A percentile compares a stretch with the other conserved stretches of the same genome.
These are phyloP conservation scores for Bombylius discolor DNA, from an alignment of 2,888 invertebrate genomes.

Conservation along the genomic window DNA sequence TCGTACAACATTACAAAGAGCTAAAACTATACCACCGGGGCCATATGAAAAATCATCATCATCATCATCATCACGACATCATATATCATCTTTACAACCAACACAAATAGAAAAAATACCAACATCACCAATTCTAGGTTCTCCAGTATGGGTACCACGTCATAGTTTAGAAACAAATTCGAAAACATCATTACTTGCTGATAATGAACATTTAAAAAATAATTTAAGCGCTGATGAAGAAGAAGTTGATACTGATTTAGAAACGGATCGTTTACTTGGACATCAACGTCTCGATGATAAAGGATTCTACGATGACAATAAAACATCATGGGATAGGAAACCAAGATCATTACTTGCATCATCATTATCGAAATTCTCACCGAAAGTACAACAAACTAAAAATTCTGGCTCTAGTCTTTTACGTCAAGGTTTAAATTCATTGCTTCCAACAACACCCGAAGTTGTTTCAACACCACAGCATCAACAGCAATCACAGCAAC, in stretches of 20 bases:
- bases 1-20: constrained; percentile 8
- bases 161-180: constrained; percentile 29
- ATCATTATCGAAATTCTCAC: constrained; percentile 34
- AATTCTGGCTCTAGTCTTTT: constrained; percentile 16
- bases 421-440: constrained; percentile 34
- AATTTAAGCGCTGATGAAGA: constrained; percentile 54
- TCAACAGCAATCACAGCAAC: constrained; percentile 18
- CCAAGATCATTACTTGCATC: constrained; percentile 24
- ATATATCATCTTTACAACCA: constrained; percentile 23
- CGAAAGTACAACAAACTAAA: constrained; percentile 32
- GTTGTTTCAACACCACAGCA: constrained; percentile 28
- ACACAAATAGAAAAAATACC: constrained; percentile 34
- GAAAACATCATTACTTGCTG: neutral
- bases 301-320: constrained; percentile 79
- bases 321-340: constrained; percentile 29
- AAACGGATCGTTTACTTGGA: constrained; percentile 90
- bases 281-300: constrained; percentile 90
- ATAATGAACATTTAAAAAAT: neutral
- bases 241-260: constrained; percentile 92
- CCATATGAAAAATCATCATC: constrained; percentile 15
- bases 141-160: constrained; percentile 60
- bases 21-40: constrained; percentile 14
- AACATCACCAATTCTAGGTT: constrained; percentile 41
- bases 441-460: constrained; percentile 33
- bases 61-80: constrained; percentile 13